A percentile compares a stretch with the other conserved stretches of the same genome.
These are phyloP conservation scores for Nixonia krombeini DNA, from an alignment of 1,140 invertebrate genomes.

Conservation along the genomic window DNA sequence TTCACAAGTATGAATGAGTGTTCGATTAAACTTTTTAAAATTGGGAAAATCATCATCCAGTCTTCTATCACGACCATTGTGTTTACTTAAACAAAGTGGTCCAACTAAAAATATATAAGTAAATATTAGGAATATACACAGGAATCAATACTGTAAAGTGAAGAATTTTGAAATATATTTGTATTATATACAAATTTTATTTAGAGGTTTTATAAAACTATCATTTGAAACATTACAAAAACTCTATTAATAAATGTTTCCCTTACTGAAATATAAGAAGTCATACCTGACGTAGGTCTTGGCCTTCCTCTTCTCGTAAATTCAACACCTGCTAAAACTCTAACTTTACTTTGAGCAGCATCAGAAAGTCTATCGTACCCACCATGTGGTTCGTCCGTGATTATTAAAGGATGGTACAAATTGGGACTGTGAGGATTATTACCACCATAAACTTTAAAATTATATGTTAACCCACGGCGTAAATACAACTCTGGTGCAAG, in stretches of 20 bases:
- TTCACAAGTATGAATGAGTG: conserved; percentile 79
- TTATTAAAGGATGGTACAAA: conserved; percentile 92
- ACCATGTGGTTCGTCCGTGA: conserved; percentile 88
- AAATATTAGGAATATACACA: no score
- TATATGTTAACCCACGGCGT: conserved; percentile 87
- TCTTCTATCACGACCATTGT: conserved; percentile 79
- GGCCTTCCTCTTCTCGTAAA: conserved; percentile 85
- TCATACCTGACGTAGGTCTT: conserved; percentile 80
- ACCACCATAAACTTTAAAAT: conserved; percentile 86
- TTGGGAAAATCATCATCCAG: conserved; percentile 83
- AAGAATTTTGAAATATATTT: no score
- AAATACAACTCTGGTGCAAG: conserved; percentile 90
- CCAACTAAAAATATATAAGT: conserved; percentile 74
- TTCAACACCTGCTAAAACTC: conserved; percentile 89
- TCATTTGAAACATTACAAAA: no score
- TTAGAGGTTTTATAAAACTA: no score
- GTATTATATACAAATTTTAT: no score
- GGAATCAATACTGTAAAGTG: no score
- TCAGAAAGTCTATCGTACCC: conserved; percentile 84
- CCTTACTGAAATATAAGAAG: conserved; percentile 6
- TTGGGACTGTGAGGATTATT: conserved; percentile 91
- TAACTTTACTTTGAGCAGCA: conserved; percentile 78
- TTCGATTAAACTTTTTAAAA: conserved; percentile 88
- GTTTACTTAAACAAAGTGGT: conserved; percentile 82
- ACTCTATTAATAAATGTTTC: no score